These are phyloP conservation scores for Apostichopus parvimensis DNA, from an alignment of 35 echinoderm and acorn worm species.

Conservation along the genomic window DNA sequence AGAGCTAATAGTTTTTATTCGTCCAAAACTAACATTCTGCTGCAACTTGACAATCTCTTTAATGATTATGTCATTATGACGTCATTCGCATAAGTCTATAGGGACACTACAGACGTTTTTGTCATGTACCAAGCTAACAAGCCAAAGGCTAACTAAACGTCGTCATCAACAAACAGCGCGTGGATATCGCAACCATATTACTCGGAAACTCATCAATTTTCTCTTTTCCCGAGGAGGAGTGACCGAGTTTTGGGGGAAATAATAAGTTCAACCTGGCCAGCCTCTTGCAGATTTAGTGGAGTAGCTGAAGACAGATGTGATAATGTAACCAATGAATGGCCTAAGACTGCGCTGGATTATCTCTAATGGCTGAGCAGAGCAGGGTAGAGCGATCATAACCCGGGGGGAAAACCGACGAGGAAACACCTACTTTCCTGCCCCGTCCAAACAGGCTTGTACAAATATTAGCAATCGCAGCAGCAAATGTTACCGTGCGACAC, in stretches of 20 bases:
- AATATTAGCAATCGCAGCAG: slow-evolving; percentile 35
- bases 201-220: slow-evolving; percentile 34
- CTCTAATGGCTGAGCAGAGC: slow-evolving; percentile 35
- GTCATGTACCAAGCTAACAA: too few relatives aligned
- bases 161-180: not conserved
- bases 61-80: slow-evolving; percentile 13
- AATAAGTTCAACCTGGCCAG: slow-evolving; percentile 33
- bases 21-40: not conserved
- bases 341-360: slow-evolving; percentile 10
- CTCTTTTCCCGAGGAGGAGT: slow-evolving; percentile 27
- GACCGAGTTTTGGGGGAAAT: slow-evolving; percentile 13
- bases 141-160: too few relatives aligned
- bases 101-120: not conserved
- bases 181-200: not conserved
- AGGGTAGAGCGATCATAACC: slow-evolving; percentile 19
- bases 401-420: not conserved
- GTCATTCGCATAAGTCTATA: not conserved
- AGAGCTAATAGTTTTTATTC: not conserved
- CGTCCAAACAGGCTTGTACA: slow-evolving; percentile 38
- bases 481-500: slow-evolving; percentile 32
- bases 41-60: not conserved
- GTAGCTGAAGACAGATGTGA: slow-evolving; percentile 28
- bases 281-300: slow-evolving; percentile 10
- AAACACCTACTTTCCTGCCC: slow-evolving; percentile 20
- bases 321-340: slow-evolving; percentile 25